These are phyloP conservation scores for Apostichopus japonicus DNA, from an alignment of 35 echinoderm and acorn worm species.

Conservation along the genomic window DNA sequence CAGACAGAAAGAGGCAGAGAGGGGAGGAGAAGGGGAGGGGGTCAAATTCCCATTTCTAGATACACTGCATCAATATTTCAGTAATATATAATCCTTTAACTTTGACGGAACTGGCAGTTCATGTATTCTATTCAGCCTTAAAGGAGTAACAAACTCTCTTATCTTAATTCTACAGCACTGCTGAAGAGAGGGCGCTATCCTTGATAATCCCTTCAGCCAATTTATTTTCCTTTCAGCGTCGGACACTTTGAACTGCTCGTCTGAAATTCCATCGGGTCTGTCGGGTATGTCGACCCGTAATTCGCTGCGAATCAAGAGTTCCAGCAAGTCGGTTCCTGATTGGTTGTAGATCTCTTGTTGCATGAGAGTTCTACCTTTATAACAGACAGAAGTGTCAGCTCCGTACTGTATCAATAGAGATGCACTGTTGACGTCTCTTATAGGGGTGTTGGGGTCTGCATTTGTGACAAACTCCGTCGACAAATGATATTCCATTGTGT, in stretches of 20 bases:
- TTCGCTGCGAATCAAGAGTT: slow-evolving; percentile 49
- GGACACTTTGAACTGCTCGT: neutral
- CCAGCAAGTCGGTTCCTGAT: slow-evolving; percentile 57
- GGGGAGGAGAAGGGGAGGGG: too few relatives aligned
- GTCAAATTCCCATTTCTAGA: too few relatives aligned
- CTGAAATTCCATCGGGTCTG: slow-evolving; percentile 33
- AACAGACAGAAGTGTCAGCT: slow-evolving; percentile 70
- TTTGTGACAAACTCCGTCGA: slow-evolving; percentile 65
- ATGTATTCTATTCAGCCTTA: slow-evolving; percentile 55
- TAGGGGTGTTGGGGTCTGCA: slow-evolving; percentile 57
- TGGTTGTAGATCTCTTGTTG: slow-evolving; percentile 84
- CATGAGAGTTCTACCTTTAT: slow-evolving; percentile 64
- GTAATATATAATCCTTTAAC: slow-evolving; percentile 75
- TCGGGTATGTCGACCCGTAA: slow-evolving; percentile 49
- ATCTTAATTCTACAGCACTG: slow-evolving; percentile 64
- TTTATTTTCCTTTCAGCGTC: slow-evolving; percentile 41
- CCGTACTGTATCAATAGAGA: slow-evolving; percentile 74
- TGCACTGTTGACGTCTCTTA: slow-evolving; percentile 52
- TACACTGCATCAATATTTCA: slow-evolving; percentile 26
- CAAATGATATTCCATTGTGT: slow-evolving; percentile 68
- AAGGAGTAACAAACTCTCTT: slow-evolving; percentile 36
- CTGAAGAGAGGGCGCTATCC: slow-evolving; percentile 56
- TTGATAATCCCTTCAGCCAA: slow-evolving; percentile 61
- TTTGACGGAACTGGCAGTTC: slow-evolving; percentile 69
- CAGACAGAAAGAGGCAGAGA: too few relatives aligned